Evolutionary conservation across 2,888 invertebrate genomes (phyloP).

Genomic region (Liopterus haemorrhoidalis): DNA sequence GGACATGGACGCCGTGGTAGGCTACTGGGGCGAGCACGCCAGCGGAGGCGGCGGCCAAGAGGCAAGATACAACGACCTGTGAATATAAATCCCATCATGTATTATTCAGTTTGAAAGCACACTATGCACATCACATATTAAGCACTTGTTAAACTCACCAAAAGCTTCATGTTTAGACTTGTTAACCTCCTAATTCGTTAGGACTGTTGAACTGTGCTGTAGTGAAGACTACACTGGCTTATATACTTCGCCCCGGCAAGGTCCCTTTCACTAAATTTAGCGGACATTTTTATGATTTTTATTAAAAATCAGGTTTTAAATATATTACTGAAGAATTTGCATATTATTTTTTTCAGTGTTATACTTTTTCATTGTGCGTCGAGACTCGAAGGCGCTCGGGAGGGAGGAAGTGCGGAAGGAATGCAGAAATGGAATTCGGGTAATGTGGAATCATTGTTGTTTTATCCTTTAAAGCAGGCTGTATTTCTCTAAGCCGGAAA

Average conservation of each 20-base stretch:
- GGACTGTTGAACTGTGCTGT: conserved; percentile 25
- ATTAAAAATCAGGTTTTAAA: no score
- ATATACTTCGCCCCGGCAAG: conserved; percentile 23
- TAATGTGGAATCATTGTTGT: no score
- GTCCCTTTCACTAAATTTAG: conserved; percentile 24
- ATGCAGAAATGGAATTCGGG: no score
- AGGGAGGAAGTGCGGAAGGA: no score
- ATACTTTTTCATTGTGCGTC: no score
- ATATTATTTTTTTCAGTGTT: no score
- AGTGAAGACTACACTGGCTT: conserved; percentile 13
- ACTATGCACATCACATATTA: background rate
- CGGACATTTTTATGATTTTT: no score
- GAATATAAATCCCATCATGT: conserved; percentile 3
- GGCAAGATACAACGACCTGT: conserved; percentile 21
- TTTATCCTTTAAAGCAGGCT: no score
- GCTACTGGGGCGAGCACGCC: conserved; percentile 48
- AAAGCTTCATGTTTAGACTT: conserved; percentile 30
- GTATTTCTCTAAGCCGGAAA: no score
- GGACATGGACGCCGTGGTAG: conserved; percentile 12
- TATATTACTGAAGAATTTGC: no score
- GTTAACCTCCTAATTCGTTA: conserved; percentile 21
- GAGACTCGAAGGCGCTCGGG: no score
- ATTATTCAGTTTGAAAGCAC: background rate
- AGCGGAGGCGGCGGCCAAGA: conserved; percentile 24
- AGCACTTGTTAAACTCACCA: conserved; percentile 31